Conservation (phyloP, 1,140 invertebrate species). For the Nymphalis io region DNA sequence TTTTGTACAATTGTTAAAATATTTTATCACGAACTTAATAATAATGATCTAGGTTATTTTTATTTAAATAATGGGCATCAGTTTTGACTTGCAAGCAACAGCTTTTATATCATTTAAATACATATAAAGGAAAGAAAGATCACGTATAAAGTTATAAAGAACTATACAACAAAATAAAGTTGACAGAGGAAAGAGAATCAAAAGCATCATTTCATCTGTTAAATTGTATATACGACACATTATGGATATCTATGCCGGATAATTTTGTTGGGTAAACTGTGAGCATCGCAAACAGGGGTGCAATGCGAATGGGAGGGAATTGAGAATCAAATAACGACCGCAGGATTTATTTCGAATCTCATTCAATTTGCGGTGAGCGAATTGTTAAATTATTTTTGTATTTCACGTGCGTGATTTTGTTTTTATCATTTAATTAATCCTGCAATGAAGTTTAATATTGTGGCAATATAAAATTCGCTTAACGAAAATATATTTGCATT, state of each 20-base stretch:
- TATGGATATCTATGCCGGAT: slow-evolving; percentile 40
- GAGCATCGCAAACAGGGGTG: slow-evolving; percentile 65
- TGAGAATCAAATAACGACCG: slow-evolving; percentile 68
- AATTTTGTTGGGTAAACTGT: slow-evolving; percentile 59
- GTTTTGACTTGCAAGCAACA: no score
- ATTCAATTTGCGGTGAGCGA: slow-evolving; percentile 76
- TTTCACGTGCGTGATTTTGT: slow-evolving; percentile 45
- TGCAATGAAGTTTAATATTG: slow-evolving; percentile 12
- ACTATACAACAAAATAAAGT: not conserved
- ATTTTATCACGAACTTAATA: not conserved
- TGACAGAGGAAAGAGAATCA: slow-evolving; percentile 12
- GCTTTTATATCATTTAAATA: no score
- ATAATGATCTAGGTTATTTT: not conserved
- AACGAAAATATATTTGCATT: slow-evolving; percentile 19
- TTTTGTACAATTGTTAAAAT: slow-evolving; percentile 25
- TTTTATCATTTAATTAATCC: slow-evolving; percentile 40
- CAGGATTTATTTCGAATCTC: slow-evolving; percentile 75
- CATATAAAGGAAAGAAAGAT: no score
- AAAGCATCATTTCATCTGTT: slow-evolving; percentile 11
- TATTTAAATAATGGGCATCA: not conserved
- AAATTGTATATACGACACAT: slow-evolving; percentile 22
- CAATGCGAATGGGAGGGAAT: slow-evolving; percentile 55
- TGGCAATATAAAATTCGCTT: slow-evolving; percentile 27
- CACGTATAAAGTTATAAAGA: not conserved
- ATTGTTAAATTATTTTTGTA: slow-evolving; percentile 74